Evolutionary conservation across 2,113 vertebrate genomes (phyloP), one percentile per base, ranked within the genome.

Genomic region (Phoxinus phoxinus): DNA sequence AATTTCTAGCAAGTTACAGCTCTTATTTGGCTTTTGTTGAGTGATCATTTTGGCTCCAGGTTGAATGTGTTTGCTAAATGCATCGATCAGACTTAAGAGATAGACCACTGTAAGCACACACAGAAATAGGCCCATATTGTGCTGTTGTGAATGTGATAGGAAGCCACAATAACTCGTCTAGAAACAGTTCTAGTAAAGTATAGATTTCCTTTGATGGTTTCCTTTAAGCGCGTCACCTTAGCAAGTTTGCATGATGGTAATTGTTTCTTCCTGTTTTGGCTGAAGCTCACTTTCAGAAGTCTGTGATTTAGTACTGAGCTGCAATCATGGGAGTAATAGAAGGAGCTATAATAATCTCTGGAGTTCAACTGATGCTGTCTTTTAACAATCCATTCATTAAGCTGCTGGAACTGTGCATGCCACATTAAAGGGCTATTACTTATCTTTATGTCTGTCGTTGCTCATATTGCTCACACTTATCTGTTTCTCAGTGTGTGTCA

Each of bases 401-500:
- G n/a, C 37, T 44, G 53, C 37, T 46, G 78, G 23, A 46, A 27
- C 37, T n/a, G 11, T 4, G 5, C 13, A 25, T 74, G 11, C 44
- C 41, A 0, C 72, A 48, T 48, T 73, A 73, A 73, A 73, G 9
- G 12, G 19, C 11, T 25, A 5, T 79, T 44, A n/a, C 21, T 51
- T 69, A 23, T 51, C 61, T 81, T 51, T 48, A 67, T 13, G 4
- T 2, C n/a, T 81, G 79, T 12, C n/a, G 6, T 25, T 8, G 37
- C 59, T 63, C 21, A 19, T 5, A 46, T 15, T 8, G n/a, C 59
- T 63, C 6, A 19, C 15, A 21, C 23, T 13, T 75, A 79, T 86
- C 85, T 77, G 69, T 12, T 25, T n/a, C 63, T 86, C 32, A 84
- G 30, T 48, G 83, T 74, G 23, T 76, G 25, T 30, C 53, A 12